Percentiles rank a stretch among this genome's conserved stretches.
Evolutionary conservation across 92 coral and sea anemone genomes (phyloP).

Genomic region (Umimayanthus kanabou): DNA sequence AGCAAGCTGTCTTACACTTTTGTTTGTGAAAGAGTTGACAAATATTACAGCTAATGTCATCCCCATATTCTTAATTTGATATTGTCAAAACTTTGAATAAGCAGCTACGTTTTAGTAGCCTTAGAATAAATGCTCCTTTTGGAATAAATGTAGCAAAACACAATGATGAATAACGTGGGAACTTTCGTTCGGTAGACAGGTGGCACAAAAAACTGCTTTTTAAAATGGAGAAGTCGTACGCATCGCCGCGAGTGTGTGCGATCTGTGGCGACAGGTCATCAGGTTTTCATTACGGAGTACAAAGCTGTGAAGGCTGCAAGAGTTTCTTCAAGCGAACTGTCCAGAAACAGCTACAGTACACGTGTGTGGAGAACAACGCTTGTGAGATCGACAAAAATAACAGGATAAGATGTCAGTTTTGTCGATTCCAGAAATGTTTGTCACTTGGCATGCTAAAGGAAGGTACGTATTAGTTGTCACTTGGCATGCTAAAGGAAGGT

Average conservation of each 20-base stretch:
- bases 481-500: constrained; percentile 95
- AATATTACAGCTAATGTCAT: not conserved
- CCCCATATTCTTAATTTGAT: not conserved
- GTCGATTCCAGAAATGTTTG: constrained; percentile 87
- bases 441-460: constrained; percentile 89
- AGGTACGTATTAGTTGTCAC: constrained; percentile 64
- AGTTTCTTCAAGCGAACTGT: constrained; percentile 92
- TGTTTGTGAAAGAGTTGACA: not conserved
- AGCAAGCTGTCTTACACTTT: not conserved
- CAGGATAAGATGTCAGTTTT: constrained; percentile 87
- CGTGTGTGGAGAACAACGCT: constrained; percentile 87
- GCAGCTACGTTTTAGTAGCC: not conserved
- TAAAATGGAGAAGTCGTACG: constrained; percentile 51
- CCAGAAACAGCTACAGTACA: constrained; percentile 84
- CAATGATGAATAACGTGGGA: constrained; percentile 2
- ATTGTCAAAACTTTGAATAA: not conserved
- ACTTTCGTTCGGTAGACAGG: not conserved
- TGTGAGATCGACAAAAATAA: constrained; percentile 91
- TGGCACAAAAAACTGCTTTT: not conserved
- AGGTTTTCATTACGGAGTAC: constrained; percentile 92
- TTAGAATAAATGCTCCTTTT: not conserved
- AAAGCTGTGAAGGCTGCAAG: constrained; percentile 92
- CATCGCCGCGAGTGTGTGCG: constrained; percentile 68
- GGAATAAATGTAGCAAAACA: not conserved
- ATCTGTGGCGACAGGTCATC: constrained; percentile 93